These are phyloP conservation scores for Petaurus breviceps DNA, from an alignment of 2,113 vertebrate genomes.

Conservation along the genomic window DNA sequence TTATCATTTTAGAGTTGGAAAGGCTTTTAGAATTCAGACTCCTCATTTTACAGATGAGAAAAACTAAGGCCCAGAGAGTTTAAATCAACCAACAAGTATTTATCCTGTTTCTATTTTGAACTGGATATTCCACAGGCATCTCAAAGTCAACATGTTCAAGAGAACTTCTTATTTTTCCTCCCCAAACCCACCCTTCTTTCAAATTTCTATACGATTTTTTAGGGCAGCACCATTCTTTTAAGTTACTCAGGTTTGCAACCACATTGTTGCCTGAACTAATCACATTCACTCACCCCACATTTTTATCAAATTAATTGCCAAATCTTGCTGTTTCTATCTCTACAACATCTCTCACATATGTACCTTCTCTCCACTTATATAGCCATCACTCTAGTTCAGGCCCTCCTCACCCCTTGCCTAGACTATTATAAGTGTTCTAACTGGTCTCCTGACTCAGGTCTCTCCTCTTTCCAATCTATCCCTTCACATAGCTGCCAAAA, in stretches of 20 bases:
- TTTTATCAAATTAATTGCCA: neutral
- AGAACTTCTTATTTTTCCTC: neutral
- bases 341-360: neutral
- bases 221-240: neutral
- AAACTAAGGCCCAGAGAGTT: neutral
- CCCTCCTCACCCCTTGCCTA: neutral
- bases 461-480: neutral
- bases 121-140: neutral
- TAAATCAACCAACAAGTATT: neutral
- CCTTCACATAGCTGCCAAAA: neutral
- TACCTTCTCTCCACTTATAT: neutral
- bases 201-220: neutral
- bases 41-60: slow-evolving; percentile 2
- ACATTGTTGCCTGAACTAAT: neutral
- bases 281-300: neutral
- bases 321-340: neutral
- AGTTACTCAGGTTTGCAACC: neutral
- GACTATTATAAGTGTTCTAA: neutral
- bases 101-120: neutral
- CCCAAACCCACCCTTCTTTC: neutral
- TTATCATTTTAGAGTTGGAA: neutral
- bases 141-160: neutral
- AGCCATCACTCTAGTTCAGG: neutral
- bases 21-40: neutral
- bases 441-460: neutral